Percentiles rank a stretch among this genome's conserved stretches.
These are phyloP conservation scores for Bombus superbus DNA, from an alignment of 1,140 invertebrate species.

Conservation along the genomic window DNA sequence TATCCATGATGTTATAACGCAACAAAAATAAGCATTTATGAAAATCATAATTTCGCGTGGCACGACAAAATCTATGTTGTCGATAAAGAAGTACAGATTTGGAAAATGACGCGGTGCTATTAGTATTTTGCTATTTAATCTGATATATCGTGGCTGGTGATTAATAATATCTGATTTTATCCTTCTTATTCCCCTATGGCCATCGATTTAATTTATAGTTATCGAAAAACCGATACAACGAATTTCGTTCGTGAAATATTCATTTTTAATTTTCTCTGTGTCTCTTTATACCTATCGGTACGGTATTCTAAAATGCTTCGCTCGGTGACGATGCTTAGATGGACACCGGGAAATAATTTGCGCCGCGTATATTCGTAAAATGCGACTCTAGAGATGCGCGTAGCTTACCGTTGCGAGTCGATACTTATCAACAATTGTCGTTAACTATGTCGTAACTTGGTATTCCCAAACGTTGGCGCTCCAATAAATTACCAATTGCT, in stretches of 20 bases:
- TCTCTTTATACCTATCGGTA: too few relatives aligned
- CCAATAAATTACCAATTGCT: conserved; percentile 59
- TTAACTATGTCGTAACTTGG: conserved; percentile 31
- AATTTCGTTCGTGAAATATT: neutral
- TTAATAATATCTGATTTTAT: neutral
- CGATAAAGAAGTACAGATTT: neutral
- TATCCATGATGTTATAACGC: neutral
- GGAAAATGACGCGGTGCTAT: neutral
- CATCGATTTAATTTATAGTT: too few relatives aligned
- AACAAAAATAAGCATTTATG: neutral
- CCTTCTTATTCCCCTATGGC: too few relatives aligned
- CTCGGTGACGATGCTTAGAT: neutral
- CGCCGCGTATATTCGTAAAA: neutral
- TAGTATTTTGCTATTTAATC: neutral
- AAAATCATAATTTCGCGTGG: neutral
- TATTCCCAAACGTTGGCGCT: conserved; percentile 47
- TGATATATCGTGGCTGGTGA: neutral
- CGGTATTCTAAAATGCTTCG: too few relatives aligned
- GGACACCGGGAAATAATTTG: neutral
- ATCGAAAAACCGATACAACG: too few relatives aligned
- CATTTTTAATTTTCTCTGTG: neutral
- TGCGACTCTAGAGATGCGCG: neutral
- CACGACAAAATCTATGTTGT: neutral
- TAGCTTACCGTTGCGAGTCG: neutral
- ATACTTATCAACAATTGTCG: conserved; percentile 42